Conservation (phyloP, 2,797 vertebrate genomes). For the Gallinago nigripennis region DNA sequence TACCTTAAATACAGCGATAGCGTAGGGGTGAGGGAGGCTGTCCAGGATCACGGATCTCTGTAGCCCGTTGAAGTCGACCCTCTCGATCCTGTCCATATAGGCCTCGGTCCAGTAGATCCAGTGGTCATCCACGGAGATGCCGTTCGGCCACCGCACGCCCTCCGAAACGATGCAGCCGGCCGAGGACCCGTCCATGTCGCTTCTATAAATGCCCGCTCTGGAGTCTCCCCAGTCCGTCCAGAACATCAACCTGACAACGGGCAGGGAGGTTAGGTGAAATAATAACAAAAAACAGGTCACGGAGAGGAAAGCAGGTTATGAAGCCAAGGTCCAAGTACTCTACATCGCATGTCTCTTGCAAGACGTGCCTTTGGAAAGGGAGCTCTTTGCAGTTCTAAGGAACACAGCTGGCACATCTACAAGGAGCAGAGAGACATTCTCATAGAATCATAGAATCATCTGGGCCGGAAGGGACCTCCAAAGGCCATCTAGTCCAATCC, state of each 20-base stretch:
- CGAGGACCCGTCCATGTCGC: constrained; percentile 91
- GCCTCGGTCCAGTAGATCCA: constrained; percentile 99
- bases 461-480: no score
- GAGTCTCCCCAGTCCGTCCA: constrained; percentile 98
- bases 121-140: constrained; percentile 89
- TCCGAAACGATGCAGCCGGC: constrained; percentile 85
- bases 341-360: neutral
- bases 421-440: neutral
- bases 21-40: constrained; percentile 94
- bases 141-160: constrained; percentile 95
- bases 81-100: constrained; percentile 94
- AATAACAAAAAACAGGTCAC: neutral
- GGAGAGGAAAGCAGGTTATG: neutral
- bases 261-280: neutral
- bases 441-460: no score
- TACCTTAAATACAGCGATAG: constrained; percentile 97
- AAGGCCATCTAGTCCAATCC: no score
- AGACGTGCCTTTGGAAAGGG: neutral
- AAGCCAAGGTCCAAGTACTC: neutral
- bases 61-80: constrained; percentile 85
- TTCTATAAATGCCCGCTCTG: constrained; percentile 89
- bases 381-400: neutral
- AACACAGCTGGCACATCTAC: fast-evolving
- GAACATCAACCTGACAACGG: constrained; percentile 89
- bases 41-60: constrained; percentile 89